phyloP scores from a whole-genome alignment of 1,140 invertebrate species.

The Nymphalis io region DNA sequence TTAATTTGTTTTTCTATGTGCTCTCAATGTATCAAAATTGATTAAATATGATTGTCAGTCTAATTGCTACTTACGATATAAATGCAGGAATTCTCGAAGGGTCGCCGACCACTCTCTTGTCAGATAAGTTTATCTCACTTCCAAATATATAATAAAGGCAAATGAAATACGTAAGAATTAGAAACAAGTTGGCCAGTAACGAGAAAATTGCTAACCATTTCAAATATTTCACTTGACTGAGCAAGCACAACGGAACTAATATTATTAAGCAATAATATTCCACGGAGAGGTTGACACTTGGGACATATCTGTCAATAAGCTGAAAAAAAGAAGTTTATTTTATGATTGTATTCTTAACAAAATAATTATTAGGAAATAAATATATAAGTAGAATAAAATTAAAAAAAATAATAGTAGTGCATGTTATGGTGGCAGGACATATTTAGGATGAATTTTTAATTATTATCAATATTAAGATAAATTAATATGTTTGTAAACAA shows the following conservation, averaged over 20 bases:
- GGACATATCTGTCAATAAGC: conserved; percentile 73
- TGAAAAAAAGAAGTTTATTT: conserved; percentile 53
- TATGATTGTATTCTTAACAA: no score
- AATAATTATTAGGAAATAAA: no score
- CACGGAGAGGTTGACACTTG: conserved; percentile 58
- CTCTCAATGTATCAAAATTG: background rate
- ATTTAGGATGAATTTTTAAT: no score
- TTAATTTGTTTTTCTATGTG: no score
- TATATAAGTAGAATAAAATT: no score
- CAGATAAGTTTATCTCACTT: conserved; percentile 67
- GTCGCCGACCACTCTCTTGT: conserved; percentile 72
- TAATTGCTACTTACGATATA: conserved; percentile 66
- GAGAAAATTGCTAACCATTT: conserved; percentile 89
- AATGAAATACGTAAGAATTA: conserved; percentile 85
- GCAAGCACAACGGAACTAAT: conserved; percentile 82
- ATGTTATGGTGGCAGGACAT: no score
- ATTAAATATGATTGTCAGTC: background rate
- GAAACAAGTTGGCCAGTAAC: conserved; percentile 85
- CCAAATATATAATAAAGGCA: conserved; percentile 88
- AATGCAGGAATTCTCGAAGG: conserved; percentile 68
- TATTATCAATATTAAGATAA: no score
- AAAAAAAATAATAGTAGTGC: no score
- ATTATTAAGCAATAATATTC: conserved; percentile 83
- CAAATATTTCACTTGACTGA: conserved; percentile 85
- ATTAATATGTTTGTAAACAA: no score